A percentile compares a stretch with the other conserved stretches of the same genome.
Evolutionary conservation across 2,888 invertebrate species (phyloP).

Genomic region (Epsilonema sp.): DNA sequence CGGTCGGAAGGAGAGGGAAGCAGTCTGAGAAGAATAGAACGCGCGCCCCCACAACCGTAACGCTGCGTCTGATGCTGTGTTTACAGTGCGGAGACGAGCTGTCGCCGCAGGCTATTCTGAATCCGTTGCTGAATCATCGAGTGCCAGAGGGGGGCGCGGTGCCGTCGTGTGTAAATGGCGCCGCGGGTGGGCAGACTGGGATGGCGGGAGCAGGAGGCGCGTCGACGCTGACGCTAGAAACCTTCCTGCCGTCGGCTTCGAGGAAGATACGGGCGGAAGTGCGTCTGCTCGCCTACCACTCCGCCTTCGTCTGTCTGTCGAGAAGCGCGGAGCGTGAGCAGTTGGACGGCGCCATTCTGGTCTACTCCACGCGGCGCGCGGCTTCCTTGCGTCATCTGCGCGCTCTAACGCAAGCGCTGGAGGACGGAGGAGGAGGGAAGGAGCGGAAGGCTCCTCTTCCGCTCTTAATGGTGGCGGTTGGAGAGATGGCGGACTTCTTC

Average conservation of each 20-base stretch:
- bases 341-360: constrained; percentile 80
- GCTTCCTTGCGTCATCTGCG: constrained; percentile 64
- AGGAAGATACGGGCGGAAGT: constrained; percentile 56
- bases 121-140: constrained; percentile 64
- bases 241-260: constrained; percentile 54
- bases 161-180: too few species aligned
- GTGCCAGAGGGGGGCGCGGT: too few species aligned
- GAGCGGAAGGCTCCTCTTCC: constrained; percentile 82
- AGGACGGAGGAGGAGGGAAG: too few species aligned
- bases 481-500: constrained; percentile 58
- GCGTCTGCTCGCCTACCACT: constrained; percentile 82
- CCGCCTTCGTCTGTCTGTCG: constrained; percentile 43
- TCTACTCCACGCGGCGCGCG: constrained; percentile 80
- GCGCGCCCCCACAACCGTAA: not conserved
- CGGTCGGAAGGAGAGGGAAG: too few species aligned
- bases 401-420: constrained; percentile 30
- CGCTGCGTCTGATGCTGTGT: constrained; percentile 45
- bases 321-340: too few species aligned
- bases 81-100: constrained; percentile 90
- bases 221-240: constrained; percentile 65
- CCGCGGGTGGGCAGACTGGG: too few species aligned
- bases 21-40: too few species aligned
- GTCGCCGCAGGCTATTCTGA: constrained; percentile 66
- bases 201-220: constrained; percentile 35
- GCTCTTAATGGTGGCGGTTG: constrained; percentile 63